phyloP scores from a whole-genome alignment of 1,140 invertebrate species.

The Theocolax elegans region DNA sequence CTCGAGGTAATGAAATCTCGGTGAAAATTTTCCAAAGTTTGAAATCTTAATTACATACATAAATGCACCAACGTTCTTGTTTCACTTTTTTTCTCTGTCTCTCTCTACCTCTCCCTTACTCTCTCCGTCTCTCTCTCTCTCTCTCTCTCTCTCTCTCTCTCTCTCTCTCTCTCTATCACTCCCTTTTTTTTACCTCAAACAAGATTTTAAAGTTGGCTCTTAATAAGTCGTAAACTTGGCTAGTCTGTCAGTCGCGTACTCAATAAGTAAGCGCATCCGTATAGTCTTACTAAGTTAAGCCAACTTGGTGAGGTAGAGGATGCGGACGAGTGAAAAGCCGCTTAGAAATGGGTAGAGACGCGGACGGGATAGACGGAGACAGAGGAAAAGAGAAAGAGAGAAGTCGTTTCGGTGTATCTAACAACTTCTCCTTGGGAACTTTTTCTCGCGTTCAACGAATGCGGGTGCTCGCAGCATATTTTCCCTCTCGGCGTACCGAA shows the following conservation, averaged over 20 bases:
- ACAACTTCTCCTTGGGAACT: too few relatives aligned
- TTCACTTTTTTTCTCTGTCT: too few relatives aligned
- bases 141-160: too few relatives aligned
- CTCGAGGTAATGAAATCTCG: too few relatives aligned
- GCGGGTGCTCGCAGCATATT: not conserved
- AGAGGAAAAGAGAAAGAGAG: slow-evolving; percentile 12
- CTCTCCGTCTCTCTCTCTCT: too few relatives aligned
- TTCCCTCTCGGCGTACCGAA: not conserved
- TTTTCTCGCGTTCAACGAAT: too few relatives aligned
- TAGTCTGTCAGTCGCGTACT: slow-evolving; percentile 1
- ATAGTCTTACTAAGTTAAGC: not conserved
- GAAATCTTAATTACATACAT: too few relatives aligned
- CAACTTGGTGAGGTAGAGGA: slow-evolving; percentile 18
- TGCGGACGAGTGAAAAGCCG: not conserved
- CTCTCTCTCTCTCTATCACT: too few relatives aligned
- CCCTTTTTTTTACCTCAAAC: too few relatives aligned
- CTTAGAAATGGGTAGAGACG: slow-evolving; percentile 36
- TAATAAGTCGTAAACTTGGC: not conserved
- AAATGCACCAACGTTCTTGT: too few relatives aligned
- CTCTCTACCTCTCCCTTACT: too few relatives aligned
- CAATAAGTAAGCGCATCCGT: not conserved
- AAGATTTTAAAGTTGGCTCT: not conserved
- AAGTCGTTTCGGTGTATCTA: slow-evolving; percentile 15
- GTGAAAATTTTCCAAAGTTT: too few relatives aligned
- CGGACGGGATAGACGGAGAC: not conserved